Conservation (phyloP, 2,888 invertebrate species). For the Latheticus oryzae region DNA sequence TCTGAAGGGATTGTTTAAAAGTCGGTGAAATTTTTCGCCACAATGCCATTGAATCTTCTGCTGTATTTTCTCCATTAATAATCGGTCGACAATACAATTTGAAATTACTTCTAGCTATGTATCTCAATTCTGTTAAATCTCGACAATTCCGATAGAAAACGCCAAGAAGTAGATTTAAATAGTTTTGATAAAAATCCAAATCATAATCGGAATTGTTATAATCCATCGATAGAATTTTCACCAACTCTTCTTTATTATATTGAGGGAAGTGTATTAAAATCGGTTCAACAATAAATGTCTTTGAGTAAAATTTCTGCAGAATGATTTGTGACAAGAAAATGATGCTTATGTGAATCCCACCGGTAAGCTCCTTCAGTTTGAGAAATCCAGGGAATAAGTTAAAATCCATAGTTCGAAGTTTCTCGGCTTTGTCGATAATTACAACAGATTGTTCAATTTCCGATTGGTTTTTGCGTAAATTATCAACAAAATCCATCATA, state of each 20-base stretch:
- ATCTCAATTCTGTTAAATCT: constrained; percentile 84
- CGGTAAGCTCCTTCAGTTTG: constrained; percentile 79
- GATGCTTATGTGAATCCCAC: constrained; percentile 76
- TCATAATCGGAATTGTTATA: constrained; percentile 62
- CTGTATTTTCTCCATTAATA: constrained; percentile 72
- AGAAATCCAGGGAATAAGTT: constrained; percentile 80
- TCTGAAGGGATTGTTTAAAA: constrained; percentile 79
- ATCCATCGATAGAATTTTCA: constrained; percentile 66
- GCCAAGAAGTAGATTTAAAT: constrained; percentile 84
- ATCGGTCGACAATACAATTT: constrained; percentile 84
- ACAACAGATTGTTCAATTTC: constrained; percentile 69
- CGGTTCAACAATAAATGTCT: constrained; percentile 77
- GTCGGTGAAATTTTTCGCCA: constrained; percentile 86
- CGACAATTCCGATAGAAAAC: constrained; percentile 88
- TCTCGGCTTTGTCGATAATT: constrained; percentile 85
- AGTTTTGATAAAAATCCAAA: constrained; percentile 78
- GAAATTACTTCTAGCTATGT: constrained; percentile 84
- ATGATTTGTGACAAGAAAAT: constrained; percentile 82
- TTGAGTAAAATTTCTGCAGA: constrained; percentile 83
- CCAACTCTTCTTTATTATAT: constrained; percentile 79
- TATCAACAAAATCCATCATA: constrained; percentile 73
- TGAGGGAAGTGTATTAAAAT: constrained; percentile 82
- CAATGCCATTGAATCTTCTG: constrained; percentile 75
- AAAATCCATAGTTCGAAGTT: constrained; percentile 79
- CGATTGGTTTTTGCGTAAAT: constrained; percentile 49